Base-by-base conservation (phyloP, 2,888 invertebrate species). In the Mechanitis mazaeus region DNA sequence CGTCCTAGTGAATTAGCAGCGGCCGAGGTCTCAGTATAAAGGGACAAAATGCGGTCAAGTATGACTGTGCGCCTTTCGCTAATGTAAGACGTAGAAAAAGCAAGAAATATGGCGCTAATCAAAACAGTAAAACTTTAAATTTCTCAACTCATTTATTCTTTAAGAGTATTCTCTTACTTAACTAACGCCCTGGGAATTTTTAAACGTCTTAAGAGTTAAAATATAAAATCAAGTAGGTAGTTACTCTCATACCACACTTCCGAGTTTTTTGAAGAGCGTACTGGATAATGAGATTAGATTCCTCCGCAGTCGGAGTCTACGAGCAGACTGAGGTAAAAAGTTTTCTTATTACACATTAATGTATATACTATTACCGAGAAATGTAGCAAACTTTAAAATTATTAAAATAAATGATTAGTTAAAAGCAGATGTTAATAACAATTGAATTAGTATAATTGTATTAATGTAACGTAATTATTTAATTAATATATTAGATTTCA, bases 231-330 rank as follows among this genome's bases (percentile, higher is more conserved):
- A 80, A 80, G 76, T 75, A 78, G 75, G 35, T 35, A 35, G 35
- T 35, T 80, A 76, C 79, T 76, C 75, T 77, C 71, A 72, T 69
- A 70, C 70, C 71, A 71, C 76, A 71, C 75, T 78, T 72, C 73
- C 74, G 77, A 83, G 78, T 80, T 83, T 84, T 84, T 80, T 78
- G 75, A 84, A 81, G 79, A 80, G 76, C 75, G 70, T 72, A 70
- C 70, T 71, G 78, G 80, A 81, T 85, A 87, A 87, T 86, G 85
- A 84, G 80, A 87, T 87, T 85, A 85, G 79, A 77, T 72, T 76
- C 74, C 76, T 72, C 74, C 71, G 75, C 73, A 73, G 72, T 71
- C 71, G 71, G 72, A 65, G 69, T 64, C 71, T 66, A 65, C 73
- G 73, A 64, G 62, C 62, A 64, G 64, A 64, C 59, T 62, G 65